Conservation (phyloP, 2,888 invertebrate species). For the Bhutanitis thaidina region DNA sequence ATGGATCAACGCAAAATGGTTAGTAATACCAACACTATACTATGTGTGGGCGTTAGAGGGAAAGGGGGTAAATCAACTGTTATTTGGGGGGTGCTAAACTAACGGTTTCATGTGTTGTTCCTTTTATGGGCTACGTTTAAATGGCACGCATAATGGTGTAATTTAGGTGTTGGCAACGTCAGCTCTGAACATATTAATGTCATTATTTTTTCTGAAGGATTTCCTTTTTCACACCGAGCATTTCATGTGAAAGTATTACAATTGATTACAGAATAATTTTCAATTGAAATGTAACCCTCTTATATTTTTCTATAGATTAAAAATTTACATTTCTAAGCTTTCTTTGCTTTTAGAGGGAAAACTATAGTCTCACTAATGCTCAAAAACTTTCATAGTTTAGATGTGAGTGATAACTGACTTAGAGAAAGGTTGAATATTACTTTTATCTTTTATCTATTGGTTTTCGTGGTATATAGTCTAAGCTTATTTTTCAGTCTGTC, state of each 20-base stretch:
- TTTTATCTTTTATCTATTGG: too few species aligned
- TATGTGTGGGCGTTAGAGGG: slow-evolving; percentile 38
- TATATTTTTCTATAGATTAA: too few species aligned
- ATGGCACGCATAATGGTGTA: slow-evolving; percentile 59
- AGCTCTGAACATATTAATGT: slow-evolving; percentile 31
- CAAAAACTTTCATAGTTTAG: too few species aligned
- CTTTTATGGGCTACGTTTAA: slow-evolving; percentile 70
- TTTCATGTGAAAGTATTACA: background rate
- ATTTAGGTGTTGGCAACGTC: slow-evolving; percentile 57
- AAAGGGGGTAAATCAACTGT: slow-evolving; percentile 67
- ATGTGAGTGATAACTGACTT: too few species aligned
- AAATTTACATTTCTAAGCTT: too few species aligned
- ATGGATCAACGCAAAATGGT: slow-evolving; percentile 45
- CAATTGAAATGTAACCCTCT: too few species aligned
- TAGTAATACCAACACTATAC: slow-evolving; percentile 23
- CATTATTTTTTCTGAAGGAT: slow-evolving; percentile 17
- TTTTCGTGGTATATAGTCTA: too few species aligned
- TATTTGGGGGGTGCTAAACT: slow-evolving; percentile 75
- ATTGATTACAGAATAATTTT: background rate
- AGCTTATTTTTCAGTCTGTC: too few species aligned
- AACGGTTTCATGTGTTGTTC: slow-evolving; percentile 70
- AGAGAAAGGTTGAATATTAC: too few species aligned
- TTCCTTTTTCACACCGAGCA: slow-evolving; percentile 15
- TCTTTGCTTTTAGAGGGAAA: too few species aligned
- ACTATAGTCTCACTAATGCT: too few species aligned